These are phyloP conservation scores for Ammodytes dubius DNA, from an alignment of 2,113 vertebrate genomes.

Conservation along the genomic window DNA sequence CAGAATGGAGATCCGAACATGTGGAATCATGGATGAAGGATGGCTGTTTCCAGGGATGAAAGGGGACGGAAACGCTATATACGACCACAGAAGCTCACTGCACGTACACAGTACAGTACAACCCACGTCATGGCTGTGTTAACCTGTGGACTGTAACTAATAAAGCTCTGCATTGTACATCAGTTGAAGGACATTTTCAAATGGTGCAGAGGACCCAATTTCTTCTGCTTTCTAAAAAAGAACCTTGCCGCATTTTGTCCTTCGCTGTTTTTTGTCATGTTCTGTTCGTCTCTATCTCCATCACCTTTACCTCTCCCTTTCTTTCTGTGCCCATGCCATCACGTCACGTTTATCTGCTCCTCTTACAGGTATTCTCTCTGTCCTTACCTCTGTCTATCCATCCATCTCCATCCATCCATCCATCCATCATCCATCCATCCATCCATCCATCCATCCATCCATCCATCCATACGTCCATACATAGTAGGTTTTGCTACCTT, in stretches of 20 bases:
- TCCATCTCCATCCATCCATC: background rate
- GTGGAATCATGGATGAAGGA: slow-evolving; percentile 32
- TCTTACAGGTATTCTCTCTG: background rate
- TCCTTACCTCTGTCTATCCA: too few species aligned
- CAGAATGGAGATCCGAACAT: slow-evolving; percentile 45
- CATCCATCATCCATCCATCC: background rate
- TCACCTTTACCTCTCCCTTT: background rate
- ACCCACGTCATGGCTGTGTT: slow-evolving; percentile 8
- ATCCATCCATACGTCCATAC: slow-evolving; percentile 22
- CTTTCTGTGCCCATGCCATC: background rate
- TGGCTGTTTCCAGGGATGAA: slow-evolving; percentile 45
- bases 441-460: background rate
- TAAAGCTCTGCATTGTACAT: slow-evolving; percentile 5
- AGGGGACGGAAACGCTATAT: slow-evolving; percentile 7
- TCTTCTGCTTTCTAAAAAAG: slow-evolving; percentile 27
- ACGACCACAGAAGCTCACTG: background rate
- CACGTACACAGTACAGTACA: slow-evolving; percentile 6
- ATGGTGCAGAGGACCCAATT: background rate
- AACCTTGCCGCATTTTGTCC: slow-evolving; percentile 42
- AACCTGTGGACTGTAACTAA: slow-evolving; percentile 25
- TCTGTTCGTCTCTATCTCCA: slow-evolving; percentile 1
- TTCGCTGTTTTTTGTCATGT: slow-evolving; percentile 38
- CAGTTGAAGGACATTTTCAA: background rate
- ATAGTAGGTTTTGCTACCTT: slow-evolving; percentile 74
- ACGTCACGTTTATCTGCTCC: slow-evolving; percentile 7